Evolutionary conservation across 2,797 vertebrate species (phyloP), one percentile per base, ranked within the genome.

Genomic region (Nothura maculosa): DNA sequence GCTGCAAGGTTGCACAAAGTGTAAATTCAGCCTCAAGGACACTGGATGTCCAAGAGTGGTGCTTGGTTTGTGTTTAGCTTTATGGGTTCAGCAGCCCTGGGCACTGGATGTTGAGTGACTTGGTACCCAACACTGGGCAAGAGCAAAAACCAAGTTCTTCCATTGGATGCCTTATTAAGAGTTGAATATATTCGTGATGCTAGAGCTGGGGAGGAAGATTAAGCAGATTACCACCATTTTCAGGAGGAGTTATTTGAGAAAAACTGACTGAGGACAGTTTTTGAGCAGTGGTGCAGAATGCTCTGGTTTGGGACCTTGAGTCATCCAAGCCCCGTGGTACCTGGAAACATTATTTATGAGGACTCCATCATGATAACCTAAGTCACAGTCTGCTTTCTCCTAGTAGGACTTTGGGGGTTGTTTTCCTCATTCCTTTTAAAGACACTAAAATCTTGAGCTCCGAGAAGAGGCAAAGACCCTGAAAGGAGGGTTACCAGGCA

Each of bases 391-490:
- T 74, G 3, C 17, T 47, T 45, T 18, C 30, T 58, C 21, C 17
- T 81, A 5, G 28, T 3, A 7, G 2, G 1, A 30, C 50, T 87
- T 78, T 85, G 2, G 17, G 17, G 21, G 40, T 78, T 68, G 18
- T 70, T 69, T 38, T 20, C 3, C 3, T 40, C 52, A 30, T 54
- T 54, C 52, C 25, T 54, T 54, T 55, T n/a, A 18, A 55, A n/a
- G 0, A 5, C 13, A 19, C 4, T 5, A 32, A 19, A 69, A 57
- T 38, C 18, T 11, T 2, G 19, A 8, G 0, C 6, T 22, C 45
- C 38, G 34, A 61, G 25, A 20, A 54, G 18, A 85, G 66, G 20
- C 11, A 64, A 42, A 69, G 74, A 13, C 10, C 25, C 11, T 30
- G 10, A 30, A 55, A 85, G 47, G 21, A 32, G 7, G 55, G 8